Base-by-base conservation (phyloP, 1,140 invertebrate species). In the Rhysida immarginata region DNA sequence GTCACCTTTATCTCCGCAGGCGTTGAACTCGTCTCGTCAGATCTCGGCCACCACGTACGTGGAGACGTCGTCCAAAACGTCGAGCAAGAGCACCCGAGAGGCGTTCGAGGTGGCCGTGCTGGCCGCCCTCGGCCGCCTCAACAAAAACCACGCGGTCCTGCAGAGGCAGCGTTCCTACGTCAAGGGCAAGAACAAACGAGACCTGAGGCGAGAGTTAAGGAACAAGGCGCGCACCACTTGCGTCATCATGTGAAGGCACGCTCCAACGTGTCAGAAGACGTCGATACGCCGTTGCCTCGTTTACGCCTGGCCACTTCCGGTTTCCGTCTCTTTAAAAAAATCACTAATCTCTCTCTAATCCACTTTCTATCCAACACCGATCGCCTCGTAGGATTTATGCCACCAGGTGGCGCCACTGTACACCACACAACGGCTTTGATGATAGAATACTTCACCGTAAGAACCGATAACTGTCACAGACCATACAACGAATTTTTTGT, bases 41-140 rank as follows among this genome's bases (percentile, higher is more conserved):
- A 71, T 81, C 3, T 76, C 76, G n/a, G 78, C 78, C 0, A 75
- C 76, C n/a, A 79, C 78, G 0, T 81, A 81, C 64, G 79, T 80
- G 27, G 80, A 81, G 63, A 80, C 78, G 2, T 79, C 78, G 26
- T 70, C 80, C 8, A 75, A 77, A 60, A 74, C 74, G 0, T 77
- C 77, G 1, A 69, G 68, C 25, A 76, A 77, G 60, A 78, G 76
- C 24, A 78, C 80, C 11, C 73, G 72, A 55, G 79, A 81, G 61
- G 79, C 79, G 26, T 77, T 81, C 65, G 80, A 81, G 63, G 76
- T 81, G 0, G 78, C 78, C 2, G 78, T 79, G 1, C 63, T 81
- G 16, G 79, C 79, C 1, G 78, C 79, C 1, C 67, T 79, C 2
- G 78, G 78, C n/a, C 78, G 77, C 64, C 65, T 78, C 2, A 78